These are phyloP conservation scores for Xenopus laevis DNA, from an alignment of 2,113 vertebrate species.

Conservation along the genomic window DNA sequence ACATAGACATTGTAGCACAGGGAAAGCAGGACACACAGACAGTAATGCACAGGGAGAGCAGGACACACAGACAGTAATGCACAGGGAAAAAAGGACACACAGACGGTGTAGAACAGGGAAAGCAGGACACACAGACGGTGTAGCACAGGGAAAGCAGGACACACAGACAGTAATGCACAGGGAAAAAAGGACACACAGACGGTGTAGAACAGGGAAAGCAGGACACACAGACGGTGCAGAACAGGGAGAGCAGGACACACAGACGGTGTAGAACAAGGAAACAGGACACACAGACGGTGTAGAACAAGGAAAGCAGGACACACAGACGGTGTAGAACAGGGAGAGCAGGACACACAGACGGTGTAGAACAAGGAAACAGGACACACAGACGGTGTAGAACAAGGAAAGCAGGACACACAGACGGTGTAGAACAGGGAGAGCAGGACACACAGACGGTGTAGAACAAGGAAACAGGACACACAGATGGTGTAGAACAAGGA, in stretches of 20 bases:
- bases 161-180: neutral
- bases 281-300: too few species aligned
- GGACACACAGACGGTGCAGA: too few species aligned
- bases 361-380: conserved; percentile 2
- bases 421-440: neutral
- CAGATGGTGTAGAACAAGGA: neutral
- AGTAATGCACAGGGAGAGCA: neutral
- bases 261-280: too few species aligned
- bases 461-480: neutral
- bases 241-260: too few species aligned
- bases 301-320: neutral
- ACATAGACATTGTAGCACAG: neutral
- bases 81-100: neutral
- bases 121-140: neutral
- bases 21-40: conserved; percentile 12
- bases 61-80: neutral
- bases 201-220: neutral
- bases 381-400: neutral
- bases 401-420: neutral
- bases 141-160: neutral
- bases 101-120: neutral
- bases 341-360: neutral
- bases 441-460: neutral
- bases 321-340: neutral
- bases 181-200: neutral